These are phyloP conservation scores for Molothrus ater DNA, from an alignment of 2,797 vertebrate genomes.

Conservation along the genomic window DNA sequence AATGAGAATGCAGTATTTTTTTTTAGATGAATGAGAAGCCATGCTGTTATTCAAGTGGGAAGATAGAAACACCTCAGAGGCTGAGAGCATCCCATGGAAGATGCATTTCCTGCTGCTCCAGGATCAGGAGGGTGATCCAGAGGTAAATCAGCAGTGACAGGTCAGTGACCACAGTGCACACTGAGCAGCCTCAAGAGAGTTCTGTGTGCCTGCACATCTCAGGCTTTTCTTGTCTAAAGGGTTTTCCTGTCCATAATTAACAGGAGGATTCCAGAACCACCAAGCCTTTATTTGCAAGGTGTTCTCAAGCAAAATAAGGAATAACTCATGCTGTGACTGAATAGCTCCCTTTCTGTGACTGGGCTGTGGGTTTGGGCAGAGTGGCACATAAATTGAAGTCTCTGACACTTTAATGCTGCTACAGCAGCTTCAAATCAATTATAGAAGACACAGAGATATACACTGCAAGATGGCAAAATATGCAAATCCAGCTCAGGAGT, in stretches of 20 bases:
- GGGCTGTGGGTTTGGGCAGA: background rate
- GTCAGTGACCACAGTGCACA: conserved; percentile 49
- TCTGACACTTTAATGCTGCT: conserved; percentile 43
- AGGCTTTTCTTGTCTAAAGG: conserved; percentile 15
- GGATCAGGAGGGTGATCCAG: conserved; percentile 70
- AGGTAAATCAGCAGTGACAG: conserved; percentile 72
- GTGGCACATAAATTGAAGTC: conserved; percentile 25
- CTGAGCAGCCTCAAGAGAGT: conserved; percentile 35
- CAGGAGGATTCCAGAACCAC: background rate
- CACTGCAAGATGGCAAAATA: conserved; percentile 21
- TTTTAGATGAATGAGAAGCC: conserved; percentile 42
- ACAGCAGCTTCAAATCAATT: conserved; percentile 32
- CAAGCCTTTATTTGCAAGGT: conserved; percentile 23
- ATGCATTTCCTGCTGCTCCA: conserved; percentile 70
- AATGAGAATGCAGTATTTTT: conserved; percentile 44
- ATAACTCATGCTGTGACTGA: background rate
- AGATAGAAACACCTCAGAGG: conserved; percentile 4
- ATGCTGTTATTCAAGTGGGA: conserved; percentile 56
- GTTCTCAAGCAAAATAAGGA: conserved; percentile 42
- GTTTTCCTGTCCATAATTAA: conserved; percentile 54
- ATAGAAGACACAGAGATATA: background rate
- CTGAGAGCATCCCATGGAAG: conserved; percentile 54
- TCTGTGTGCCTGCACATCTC: conserved; percentile 28
- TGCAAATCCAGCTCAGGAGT: conserved; percentile 1
- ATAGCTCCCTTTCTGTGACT: background rate